Evolutionary conservation across 2,113 vertebrate genomes (phyloP).

Genomic region (Galeopterus variegatus): DNA sequence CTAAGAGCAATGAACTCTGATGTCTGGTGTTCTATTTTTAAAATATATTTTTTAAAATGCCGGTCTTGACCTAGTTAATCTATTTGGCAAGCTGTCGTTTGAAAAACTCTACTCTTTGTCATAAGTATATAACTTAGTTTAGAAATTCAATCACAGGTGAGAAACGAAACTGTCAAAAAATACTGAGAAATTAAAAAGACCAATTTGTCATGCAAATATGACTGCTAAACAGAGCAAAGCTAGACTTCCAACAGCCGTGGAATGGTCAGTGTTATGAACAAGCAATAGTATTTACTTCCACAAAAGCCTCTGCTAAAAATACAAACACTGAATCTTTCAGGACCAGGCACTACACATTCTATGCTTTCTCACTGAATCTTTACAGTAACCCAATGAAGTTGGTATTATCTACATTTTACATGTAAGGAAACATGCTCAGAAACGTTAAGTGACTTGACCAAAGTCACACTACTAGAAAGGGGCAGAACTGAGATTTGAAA

Average conservation of each 20-base stretch:
- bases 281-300: background rate
- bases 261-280: background rate
- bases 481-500: background rate
- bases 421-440: background rate
- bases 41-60: background rate
- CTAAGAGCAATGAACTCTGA: background rate
- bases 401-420: background rate
- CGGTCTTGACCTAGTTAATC: conserved; percentile 21
- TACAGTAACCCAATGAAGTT: background rate
- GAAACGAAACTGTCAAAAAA: conserved; percentile 58
- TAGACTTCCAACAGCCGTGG: background rate
- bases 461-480: background rate
- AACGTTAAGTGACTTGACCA: background rate
- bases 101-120: conserved; percentile 28
- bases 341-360: background rate
- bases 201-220: background rate
- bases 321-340: background rate
- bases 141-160: conserved; percentile 26
- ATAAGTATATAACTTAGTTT: background rate
- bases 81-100: background rate
- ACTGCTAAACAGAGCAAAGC: background rate
- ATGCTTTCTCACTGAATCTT: background rate
- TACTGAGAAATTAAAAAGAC: background rate
- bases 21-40: conserved; percentile 8
- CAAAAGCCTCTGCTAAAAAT: background rate